These are phyloP conservation scores for Aramus guarauna DNA, from an alignment of 2,113 vertebrate genomes.

Conservation along the genomic window DNA sequence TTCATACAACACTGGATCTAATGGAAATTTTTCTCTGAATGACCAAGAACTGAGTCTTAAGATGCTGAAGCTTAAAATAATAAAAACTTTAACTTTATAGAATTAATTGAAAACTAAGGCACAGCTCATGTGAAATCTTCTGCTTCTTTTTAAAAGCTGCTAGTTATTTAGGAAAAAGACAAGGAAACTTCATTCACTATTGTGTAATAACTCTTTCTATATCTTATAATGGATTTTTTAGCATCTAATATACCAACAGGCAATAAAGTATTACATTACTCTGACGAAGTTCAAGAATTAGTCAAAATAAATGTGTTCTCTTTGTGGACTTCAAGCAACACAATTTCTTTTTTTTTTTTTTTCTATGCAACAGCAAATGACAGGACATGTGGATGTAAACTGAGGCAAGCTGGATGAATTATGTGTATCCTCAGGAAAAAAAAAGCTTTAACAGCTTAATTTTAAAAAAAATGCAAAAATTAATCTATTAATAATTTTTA, in stretches of 20 bases:
- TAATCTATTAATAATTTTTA: neutral
- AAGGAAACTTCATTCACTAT: neutral
- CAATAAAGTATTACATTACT: neutral
- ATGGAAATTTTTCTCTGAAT: neutral
- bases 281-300: neutral
- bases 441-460: neutral
- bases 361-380: neutral
- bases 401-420: neutral
- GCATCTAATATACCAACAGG: neutral
- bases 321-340: neutral
- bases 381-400: neutral
- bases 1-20: neutral
- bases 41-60: neutral
- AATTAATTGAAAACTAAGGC: neutral
- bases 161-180: neutral
- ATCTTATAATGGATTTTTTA: conserved; percentile 1
- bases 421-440: neutral
- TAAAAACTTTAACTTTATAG: neutral
- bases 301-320: neutral
- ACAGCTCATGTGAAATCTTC: neutral
- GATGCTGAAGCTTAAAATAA: neutral
- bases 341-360: neutral
- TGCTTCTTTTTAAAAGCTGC: neutral
- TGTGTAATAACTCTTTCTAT: neutral
- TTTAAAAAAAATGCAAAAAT: neutral